Base-by-base conservation (phyloP, 1,140 invertebrate species). In the Drosophila biarmipes region DNA sequence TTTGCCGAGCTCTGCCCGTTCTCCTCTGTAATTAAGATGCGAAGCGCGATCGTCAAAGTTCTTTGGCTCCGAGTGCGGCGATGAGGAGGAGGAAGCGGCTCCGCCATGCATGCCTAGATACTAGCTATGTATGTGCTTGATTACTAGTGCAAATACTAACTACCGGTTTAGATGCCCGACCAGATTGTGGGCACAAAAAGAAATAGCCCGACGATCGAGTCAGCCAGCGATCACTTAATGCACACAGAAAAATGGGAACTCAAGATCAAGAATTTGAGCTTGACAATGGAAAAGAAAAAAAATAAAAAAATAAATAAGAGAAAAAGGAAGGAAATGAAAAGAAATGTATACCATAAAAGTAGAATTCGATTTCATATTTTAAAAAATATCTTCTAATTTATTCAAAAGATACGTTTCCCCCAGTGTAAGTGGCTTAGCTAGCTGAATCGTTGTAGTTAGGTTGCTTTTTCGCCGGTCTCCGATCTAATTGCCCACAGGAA, bases 131-230 rank as follows among this genome's bases (percentile, higher is more conserved):
- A 71, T 63, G 57, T 73, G 84, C 85, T 90, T 87, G 82, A 87
- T 87, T 87, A 89, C 79, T 72, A 87, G 82, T 87, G 84, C 82
- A 87, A 87, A 87, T 87, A 87, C 82, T 82, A 87, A 87, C 82
- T 87, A 87, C 82, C 82, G 82, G 82, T 87, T 87, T 87, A 82
- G 82, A 86, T 87, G 62, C 78, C 52, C 58, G 63, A 77, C 67
- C 77, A 73, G 81, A 85, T 78, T 74, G 52, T 56, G 51, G 27
- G 63, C 43, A 67, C 17, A 69, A 29, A 53, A 46, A 62, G n/a
- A 19, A 46, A 29, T 43, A 27, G 31, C 34, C 31, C 11, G 29
- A 42, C 58, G 49, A 62, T 62, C 58, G 37, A n/a, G 10, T 57
- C 24, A 31, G 38, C 45, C 24, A 57, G 37, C 31, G 21, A 54